phyloP scores from a whole-genome alignment of 2,113 vertebrate species.

The Acanthochromis polyacanthus region DNA sequence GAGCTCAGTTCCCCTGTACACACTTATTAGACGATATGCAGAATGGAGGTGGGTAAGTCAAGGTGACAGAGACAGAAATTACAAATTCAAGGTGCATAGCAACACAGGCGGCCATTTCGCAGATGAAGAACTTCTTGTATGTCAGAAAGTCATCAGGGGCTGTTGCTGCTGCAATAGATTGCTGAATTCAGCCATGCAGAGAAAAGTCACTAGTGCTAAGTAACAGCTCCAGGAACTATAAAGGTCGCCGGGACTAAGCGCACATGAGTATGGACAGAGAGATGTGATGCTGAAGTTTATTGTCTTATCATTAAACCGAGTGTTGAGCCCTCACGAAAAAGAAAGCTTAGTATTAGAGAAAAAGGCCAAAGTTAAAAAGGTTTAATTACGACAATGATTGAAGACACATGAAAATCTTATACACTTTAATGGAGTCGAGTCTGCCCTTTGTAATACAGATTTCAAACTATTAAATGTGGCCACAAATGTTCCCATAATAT shows the following conservation, averaged over 20 bases:
- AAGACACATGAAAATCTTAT: neutral
- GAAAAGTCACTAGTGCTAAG: slow-evolving; percentile 56
- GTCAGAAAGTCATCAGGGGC: slow-evolving; percentile 51
- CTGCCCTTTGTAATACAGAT: neutral
- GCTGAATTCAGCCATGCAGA: slow-evolving; percentile 39
- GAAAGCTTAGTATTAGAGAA: neutral
- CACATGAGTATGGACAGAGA: slow-evolving; percentile 30
- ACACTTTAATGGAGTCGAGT: neutral
- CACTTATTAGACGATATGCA: slow-evolving; percentile 33
- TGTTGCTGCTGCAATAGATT: slow-evolving; percentile 17
- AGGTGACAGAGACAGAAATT: slow-evolving; percentile 56
- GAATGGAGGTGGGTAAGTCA: slow-evolving; percentile 29
- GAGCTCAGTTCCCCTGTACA: slow-evolving; percentile 31
- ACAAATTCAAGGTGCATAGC: slow-evolving; percentile 38
- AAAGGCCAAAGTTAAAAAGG: slow-evolving; percentile 8
- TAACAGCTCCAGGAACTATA: slow-evolving; percentile 42
- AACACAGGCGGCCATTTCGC: slow-evolving; percentile 51
- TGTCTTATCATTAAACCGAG: slow-evolving; percentile 34
- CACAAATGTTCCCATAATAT: slow-evolving; percentile 2
- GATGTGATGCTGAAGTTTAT: slow-evolving; percentile 30
- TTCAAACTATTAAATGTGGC: slow-evolving; percentile 8
- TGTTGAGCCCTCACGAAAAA: slow-evolving; percentile 11
- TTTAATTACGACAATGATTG: slow-evolving; percentile 21
- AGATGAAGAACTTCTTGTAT: slow-evolving; percentile 58
- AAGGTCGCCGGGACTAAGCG: slow-evolving; percentile 52